phyloP scores from a whole-genome alignment of 2,797 vertebrate species.

The Cryptoblepharus egeriae region DNA sequence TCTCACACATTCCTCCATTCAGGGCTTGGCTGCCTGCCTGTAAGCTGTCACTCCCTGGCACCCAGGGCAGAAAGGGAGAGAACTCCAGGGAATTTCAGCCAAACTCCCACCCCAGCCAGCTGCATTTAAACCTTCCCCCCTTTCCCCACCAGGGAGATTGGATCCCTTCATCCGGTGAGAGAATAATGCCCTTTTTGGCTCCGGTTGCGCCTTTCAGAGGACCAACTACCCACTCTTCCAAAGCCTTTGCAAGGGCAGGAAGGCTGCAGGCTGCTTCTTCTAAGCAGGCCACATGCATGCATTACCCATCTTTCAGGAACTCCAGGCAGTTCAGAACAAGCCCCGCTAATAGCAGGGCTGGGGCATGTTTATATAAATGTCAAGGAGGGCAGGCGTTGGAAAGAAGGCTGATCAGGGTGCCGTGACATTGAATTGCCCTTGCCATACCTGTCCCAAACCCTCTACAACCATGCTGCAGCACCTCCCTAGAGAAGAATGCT shows the following conservation, averaged over 20 bases:
- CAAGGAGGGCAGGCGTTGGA: constrained; percentile 35
- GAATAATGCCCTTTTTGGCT: constrained; percentile 57
- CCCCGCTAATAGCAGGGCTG: constrained; percentile 10
- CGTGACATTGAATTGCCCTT: not conserved
- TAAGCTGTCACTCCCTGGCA: constrained; percentile 74
- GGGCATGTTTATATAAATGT: constrained; percentile 37
- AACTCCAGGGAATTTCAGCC: constrained; percentile 45
- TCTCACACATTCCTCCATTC: constrained; percentile 74
- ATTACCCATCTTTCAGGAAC: constrained; percentile 9
- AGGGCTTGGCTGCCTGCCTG: constrained; percentile 70
- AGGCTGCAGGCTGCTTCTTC: constrained; percentile 46
- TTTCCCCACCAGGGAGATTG: constrained; percentile 59
- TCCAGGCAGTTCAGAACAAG: constrained; percentile 9
- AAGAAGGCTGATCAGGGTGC: constrained; percentile 9
- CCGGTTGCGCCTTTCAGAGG: constrained; percentile 35
- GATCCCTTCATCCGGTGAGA: constrained; percentile 66
- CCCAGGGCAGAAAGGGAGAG: constrained; percentile 66
- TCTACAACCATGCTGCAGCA: not conserved
- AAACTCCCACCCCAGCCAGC: constrained; percentile 66
- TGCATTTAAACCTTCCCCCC: constrained; percentile 64
- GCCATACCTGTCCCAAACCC: not conserved
- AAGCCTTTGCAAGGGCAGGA: not conserved
- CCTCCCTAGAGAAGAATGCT: not conserved
- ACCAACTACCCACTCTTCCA: constrained; percentile 25
- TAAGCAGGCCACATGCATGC: constrained; percentile 13